phyloP scores from a whole-genome alignment of 23 tunicate genomes.

The Oikopleura dioica region DNA sequence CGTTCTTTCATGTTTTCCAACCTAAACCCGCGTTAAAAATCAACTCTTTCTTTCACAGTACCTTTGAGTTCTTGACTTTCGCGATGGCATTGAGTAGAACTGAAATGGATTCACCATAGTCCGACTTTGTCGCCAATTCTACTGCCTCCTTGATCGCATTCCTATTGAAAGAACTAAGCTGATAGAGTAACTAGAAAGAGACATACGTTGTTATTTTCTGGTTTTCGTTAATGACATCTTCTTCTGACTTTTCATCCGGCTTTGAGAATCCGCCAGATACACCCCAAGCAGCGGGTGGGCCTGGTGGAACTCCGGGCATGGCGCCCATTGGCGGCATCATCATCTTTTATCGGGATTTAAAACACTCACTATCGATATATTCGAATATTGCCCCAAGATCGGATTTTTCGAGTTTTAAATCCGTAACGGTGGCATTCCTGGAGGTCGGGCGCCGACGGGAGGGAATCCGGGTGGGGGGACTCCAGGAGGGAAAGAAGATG shows the following conservation, averaged over 20 bases:
- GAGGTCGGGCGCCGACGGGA: slow-evolving; percentile 25
- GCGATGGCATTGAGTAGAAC: not conserved
- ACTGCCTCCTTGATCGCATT: not conserved
- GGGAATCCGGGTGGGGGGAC: not conserved
- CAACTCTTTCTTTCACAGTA: not conserved
- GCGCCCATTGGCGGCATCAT: slow-evolving; percentile 26
- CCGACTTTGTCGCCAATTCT: not conserved
- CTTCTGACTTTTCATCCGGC: slow-evolving; percentile 29
- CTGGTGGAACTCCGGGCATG: not conserved
- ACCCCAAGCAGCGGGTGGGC: not conserved
- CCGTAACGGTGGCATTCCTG: slow-evolving; percentile 23
- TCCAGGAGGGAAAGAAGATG: slow-evolving; percentile 19
- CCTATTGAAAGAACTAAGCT: not conserved
- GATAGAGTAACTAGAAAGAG: not conserved
- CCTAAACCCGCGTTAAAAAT: slow-evolving; percentile 14
- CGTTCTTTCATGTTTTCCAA: slow-evolving; percentile 62
- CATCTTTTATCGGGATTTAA: too few relatives aligned
- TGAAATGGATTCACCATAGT: not conserved
- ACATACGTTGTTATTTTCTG: not conserved
- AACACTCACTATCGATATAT: too few relatives aligned
- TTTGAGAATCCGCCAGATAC: not conserved
- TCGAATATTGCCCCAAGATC: too few relatives aligned
- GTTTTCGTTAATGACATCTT: not conserved
- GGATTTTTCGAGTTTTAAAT: too few relatives aligned
- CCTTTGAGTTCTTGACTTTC: not conserved